phyloP scores from a whole-genome alignment of 2,113 vertebrate genomes.

The Nibea coibor region DNA sequence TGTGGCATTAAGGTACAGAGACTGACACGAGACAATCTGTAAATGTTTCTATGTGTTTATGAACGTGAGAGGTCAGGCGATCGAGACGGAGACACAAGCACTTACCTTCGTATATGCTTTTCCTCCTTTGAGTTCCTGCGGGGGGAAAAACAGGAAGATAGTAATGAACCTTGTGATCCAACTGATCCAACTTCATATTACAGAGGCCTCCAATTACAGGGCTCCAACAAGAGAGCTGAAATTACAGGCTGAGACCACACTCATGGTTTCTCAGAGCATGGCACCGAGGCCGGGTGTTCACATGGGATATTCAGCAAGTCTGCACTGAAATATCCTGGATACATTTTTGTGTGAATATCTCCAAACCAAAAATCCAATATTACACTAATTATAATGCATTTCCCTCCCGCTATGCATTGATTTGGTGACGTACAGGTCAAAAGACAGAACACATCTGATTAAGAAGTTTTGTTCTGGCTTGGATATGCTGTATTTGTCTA shows the following conservation, averaged over 20 bases:
- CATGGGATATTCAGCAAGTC: neutral
- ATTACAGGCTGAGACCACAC: slow-evolving; percentile 50
- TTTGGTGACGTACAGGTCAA: neutral
- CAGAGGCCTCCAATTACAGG: slow-evolving; percentile 59
- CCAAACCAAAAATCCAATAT: neutral
- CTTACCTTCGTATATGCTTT: slow-evolving; percentile 98
- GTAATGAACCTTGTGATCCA: slow-evolving; percentile 39
- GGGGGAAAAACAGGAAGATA: slow-evolving; percentile 80
- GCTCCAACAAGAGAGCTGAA: slow-evolving; percentile 2
- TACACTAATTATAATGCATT: neutral
- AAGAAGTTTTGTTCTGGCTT: too few species aligned
- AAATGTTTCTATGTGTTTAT: slow-evolving; percentile 25
- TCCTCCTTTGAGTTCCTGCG: slow-evolving; percentile 98
- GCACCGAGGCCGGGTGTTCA: neutral
- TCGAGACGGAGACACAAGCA: slow-evolving; percentile 11
- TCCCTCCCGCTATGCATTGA: too few species aligned
- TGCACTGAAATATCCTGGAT: slow-evolving; percentile 2
- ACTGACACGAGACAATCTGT: slow-evolving; percentile 3
- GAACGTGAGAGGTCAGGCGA: neutral
- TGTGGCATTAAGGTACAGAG: neutral
- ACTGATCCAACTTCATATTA: slow-evolving; percentile 43
- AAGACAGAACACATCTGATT: neutral
- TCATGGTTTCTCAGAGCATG: neutral
- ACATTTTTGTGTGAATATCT: neutral
- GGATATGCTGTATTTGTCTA: too few species aligned